Evolutionary conservation across 2,113 vertebrate genomes (phyloP).

Genomic region (Chunga burmeisteri): DNA sequence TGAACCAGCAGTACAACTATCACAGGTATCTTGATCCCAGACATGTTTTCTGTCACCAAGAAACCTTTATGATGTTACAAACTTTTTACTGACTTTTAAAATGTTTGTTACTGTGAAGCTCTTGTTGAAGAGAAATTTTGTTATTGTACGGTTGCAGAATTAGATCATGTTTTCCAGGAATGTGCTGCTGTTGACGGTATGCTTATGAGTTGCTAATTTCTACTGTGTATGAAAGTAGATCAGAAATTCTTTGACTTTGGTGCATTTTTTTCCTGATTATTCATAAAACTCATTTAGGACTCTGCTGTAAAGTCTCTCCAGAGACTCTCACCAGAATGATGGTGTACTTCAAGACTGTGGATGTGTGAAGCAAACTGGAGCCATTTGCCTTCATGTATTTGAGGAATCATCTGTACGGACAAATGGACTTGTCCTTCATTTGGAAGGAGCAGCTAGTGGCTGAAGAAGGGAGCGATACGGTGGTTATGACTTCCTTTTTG

Average conservation of each 20-base stretch:
- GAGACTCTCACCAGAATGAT: background rate
- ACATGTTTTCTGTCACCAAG: background rate
- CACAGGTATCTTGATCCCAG: background rate
- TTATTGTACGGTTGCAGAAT: background rate
- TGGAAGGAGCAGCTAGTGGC: background rate
- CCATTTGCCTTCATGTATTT: background rate
- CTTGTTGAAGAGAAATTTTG: background rate
- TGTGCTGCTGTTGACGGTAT: background rate
- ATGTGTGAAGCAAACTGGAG: background rate
- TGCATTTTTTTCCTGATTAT: background rate
- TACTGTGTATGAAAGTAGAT: background rate
- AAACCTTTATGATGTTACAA: background rate
- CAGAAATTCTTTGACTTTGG: background rate
- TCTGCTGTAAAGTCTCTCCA: background rate
- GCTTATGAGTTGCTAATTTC: background rate
- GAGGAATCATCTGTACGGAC: background rate
- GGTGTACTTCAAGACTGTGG: background rate
- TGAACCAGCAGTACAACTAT: background rate
- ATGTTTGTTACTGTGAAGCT: background rate
- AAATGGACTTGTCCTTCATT: background rate
- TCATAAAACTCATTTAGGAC: background rate
- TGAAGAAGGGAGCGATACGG: background rate
- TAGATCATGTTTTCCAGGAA: background rate
- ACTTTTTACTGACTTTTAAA: background rate
- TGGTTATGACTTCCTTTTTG: background rate